Evolutionary conservation across 2,888 invertebrate genomes (phyloP).

Genomic region (Acheta domesticus): DNA sequence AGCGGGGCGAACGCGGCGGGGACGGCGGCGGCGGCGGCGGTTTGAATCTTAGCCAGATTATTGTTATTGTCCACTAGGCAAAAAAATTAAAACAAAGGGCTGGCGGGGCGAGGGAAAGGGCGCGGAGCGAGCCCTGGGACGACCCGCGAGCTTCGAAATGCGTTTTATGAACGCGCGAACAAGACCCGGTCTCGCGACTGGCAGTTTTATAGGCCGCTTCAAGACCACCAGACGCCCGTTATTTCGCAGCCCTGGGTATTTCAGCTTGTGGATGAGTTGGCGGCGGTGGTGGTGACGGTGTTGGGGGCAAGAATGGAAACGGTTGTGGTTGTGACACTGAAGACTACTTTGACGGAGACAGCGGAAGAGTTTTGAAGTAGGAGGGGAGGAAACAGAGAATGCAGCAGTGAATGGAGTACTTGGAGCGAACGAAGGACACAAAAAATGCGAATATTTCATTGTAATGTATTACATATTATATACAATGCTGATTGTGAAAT

Average conservation of each 20-base stretch:
- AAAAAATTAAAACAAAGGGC: not conserved
- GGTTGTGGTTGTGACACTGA: not conserved
- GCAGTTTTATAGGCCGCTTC: not conserved
- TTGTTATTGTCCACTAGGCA: slow-evolving; percentile 1
- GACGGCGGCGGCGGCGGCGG: not conserved
- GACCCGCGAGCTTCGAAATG: not conserved
- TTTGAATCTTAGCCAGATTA: slow-evolving; percentile 18
- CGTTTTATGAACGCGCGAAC: not conserved
- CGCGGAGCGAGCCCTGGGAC: not conserved
- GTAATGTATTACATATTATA: no score
- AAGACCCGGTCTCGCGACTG: not conserved
- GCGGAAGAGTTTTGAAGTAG: not conserved
- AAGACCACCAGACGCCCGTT: not conserved
- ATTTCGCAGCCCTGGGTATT: not conserved
- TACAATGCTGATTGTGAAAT: no score
- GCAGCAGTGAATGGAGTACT: not conserved
- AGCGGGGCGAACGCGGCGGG: not conserved
- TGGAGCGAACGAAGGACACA: no score
- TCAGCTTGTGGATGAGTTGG: not conserved
- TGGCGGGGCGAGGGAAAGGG: not conserved
- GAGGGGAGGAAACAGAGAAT: not conserved
- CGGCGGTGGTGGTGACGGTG: not conserved
- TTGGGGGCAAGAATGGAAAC: not conserved
- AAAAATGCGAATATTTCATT: no score
- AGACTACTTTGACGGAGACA: not conserved